These are phyloP conservation scores for Tiliacea citrago DNA, from an alignment of 2,888 invertebrate species.

Conservation along the genomic window DNA sequence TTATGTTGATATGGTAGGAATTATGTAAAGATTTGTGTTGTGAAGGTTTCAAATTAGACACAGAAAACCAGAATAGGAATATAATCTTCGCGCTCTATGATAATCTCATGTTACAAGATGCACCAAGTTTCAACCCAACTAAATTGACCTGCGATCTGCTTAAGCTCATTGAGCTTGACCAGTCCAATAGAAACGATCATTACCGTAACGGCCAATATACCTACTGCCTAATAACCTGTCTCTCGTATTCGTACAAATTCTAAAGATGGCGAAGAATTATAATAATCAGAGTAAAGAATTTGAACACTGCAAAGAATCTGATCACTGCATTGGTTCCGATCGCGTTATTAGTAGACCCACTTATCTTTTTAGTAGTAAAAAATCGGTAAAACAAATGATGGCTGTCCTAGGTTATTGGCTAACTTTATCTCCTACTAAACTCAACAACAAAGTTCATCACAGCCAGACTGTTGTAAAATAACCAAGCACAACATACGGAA, in stretches of 20 bases:
- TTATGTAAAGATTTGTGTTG: conserved; percentile 16
- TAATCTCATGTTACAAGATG: neutral
- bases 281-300: neutral
- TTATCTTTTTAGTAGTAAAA: neutral
- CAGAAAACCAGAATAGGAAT: neutral
- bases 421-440: neutral
- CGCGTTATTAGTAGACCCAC: neutral
- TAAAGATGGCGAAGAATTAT: neutral
- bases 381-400: neutral
- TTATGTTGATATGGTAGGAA: conserved; percentile 11
- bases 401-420: neutral
- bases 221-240: neutral
- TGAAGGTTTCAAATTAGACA: neutral
- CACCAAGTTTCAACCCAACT: neutral
- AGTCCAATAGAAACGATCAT: neutral
- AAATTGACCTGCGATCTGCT: neutral
- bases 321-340: neutral
- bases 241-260: neutral
- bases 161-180: neutral
- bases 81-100: neutral
- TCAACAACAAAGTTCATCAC: neutral
- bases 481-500: conserved; percentile 9
- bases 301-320: neutral
- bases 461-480: neutral
- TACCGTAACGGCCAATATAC: neutral